These are phyloP conservation scores for Lophius americanus DNA, from an alignment of 2,797 vertebrate genomes.

Conservation along the genomic window DNA sequence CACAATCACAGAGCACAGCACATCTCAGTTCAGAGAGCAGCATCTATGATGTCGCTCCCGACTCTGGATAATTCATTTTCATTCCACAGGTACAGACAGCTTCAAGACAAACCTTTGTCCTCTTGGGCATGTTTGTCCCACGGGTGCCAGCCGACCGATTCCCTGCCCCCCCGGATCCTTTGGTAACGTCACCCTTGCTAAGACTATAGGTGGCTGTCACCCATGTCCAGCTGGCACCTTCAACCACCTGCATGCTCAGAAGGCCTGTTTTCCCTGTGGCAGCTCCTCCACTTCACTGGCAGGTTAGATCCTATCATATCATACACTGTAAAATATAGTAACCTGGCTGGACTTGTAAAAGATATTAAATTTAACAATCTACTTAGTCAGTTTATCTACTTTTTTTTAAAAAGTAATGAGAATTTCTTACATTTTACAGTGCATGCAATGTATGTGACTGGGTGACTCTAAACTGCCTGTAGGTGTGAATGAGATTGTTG, in stretches of 20 bases:
- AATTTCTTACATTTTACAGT: no score
- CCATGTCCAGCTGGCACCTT: constrained; percentile 88
- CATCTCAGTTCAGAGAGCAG: not conserved
- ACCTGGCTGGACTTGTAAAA: no score
- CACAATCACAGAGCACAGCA: not conserved
- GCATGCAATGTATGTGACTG: no score
- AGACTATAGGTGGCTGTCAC: constrained; percentile 77
- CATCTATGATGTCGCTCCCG: not conserved
- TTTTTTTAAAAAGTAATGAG: no score
- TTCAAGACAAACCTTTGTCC: constrained; percentile 84
- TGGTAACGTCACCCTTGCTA: constrained; percentile 75
- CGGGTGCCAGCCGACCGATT: constrained; percentile 69
- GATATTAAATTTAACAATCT: no score
- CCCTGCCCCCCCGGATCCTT: constrained; percentile 89
- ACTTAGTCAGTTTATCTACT: no score
- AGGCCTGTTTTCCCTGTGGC: constrained; percentile 90
- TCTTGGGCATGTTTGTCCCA: constrained; percentile 85
- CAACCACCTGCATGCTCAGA: constrained; percentile 85
- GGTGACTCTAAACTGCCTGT: no score
- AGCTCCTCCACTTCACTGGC: constrained; percentile 86
- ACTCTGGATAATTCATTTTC: not conserved
- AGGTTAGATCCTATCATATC: constrained; percentile 72
- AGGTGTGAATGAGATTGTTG: no score
- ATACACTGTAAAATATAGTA: no score
- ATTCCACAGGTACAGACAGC: constrained; percentile 75